Conservation (phyloP, 1,140 invertebrate species). For the Bombus vancouverensis region DNA sequence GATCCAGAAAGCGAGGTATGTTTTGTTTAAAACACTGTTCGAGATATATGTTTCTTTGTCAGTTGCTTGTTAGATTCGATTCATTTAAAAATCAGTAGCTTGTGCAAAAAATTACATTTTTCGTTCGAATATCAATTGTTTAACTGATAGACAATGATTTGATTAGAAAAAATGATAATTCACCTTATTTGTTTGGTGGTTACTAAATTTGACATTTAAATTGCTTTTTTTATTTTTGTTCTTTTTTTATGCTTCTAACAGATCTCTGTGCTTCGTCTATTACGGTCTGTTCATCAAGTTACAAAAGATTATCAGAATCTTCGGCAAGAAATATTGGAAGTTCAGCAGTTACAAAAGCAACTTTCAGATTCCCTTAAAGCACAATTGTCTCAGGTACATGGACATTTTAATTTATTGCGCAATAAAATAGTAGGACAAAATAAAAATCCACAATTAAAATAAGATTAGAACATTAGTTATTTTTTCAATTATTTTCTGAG, state of each 20-base stretch:
- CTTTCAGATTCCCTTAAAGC: constrained; percentile 82
- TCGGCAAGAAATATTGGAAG: constrained; percentile 84
- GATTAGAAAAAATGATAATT: neutral
- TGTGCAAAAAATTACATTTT: neutral
- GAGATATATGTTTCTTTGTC: neutral
- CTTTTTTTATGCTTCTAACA: constrained; percentile 62
- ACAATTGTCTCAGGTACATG: constrained; percentile 80
- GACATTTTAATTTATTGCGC: constrained; percentile 78
- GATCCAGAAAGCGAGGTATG: constrained; percentile 77
- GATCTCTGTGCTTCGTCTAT: constrained; percentile 83
- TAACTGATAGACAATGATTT: neutral
- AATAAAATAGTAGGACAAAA: constrained; percentile 76
- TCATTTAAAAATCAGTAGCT: neutral
- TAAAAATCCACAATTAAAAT: constrained; percentile 74
- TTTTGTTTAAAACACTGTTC: neutral
- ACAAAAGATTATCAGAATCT: constrained; percentile 84
- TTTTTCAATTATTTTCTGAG: constrained; percentile 31
- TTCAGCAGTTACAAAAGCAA: constrained; percentile 84
- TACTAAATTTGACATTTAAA: neutral
- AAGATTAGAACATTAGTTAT: constrained; percentile 50
- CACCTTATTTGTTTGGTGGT: neutral
- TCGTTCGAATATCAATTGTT: neutral
- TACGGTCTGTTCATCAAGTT: constrained; percentile 84
- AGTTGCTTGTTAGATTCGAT: neutral
- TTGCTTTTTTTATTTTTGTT: constrained; percentile 45